Evolutionary conservation across 1,140 invertebrate genomes (phyloP).

Genomic region (Pseudoatta argentina): DNA sequence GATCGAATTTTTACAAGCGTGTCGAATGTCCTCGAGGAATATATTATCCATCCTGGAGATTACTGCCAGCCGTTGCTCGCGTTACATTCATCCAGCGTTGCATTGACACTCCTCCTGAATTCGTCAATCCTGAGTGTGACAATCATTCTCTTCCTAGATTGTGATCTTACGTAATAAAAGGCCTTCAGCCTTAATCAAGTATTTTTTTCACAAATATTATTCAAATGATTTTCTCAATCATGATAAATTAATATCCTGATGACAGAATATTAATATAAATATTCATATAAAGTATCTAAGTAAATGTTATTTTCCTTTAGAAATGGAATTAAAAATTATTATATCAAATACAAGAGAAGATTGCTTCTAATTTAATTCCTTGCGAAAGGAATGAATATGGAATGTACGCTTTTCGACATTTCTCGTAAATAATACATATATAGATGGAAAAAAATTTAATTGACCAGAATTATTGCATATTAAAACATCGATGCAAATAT

Average conservation of each 20-base stretch:
- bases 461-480: background rate
- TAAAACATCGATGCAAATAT: background rate
- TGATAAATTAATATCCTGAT: background rate
- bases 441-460: background rate
- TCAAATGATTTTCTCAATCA: background rate
- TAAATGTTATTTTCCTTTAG: background rate
- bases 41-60: slow-evolving; percentile 65
- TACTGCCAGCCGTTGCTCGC: slow-evolving; percentile 26
- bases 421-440: background rate
- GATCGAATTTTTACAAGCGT: slow-evolving; percentile 75
- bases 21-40: slow-evolving; percentile 75
- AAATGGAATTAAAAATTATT: slow-evolving; percentile 2
- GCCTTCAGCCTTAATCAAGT: background rate
- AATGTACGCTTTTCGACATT: background rate
- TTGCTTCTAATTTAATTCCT: background rate
- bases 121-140: background rate
- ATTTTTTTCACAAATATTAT: background rate
- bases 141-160: background rate
- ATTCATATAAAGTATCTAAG: background rate
- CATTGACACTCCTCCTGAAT: background rate
- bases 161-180: background rate
- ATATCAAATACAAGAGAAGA: background rate
- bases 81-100: background rate
- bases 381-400: background rate
- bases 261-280: background rate